These are phyloP conservation scores for Enteromius mattozi DNA, from an alignment of 2,797 vertebrate species.

Conservation along the genomic window DNA sequence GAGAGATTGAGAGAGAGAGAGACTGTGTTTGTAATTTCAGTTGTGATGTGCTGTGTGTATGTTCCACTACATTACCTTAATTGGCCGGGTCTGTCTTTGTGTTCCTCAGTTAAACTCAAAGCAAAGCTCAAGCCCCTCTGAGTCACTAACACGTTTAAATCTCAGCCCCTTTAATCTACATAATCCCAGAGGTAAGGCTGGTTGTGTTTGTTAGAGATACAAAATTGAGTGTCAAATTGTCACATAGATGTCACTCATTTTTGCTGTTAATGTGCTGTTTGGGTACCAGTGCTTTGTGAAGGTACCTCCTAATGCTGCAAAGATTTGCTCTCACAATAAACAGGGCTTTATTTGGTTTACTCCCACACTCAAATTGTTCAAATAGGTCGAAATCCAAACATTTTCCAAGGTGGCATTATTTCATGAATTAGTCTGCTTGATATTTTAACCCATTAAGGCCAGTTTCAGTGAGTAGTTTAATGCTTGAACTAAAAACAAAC, in stretches of 20 bases:
- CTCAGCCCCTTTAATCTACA: slow-evolving; percentile 20
- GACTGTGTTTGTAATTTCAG: slow-evolving; percentile 47
- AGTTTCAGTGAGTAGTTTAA: background rate
- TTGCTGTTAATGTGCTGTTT: slow-evolving; percentile 6
- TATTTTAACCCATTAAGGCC: background rate
- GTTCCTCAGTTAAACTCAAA: slow-evolving; percentile 39
- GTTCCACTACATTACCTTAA: slow-evolving; percentile 64
- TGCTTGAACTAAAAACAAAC: background rate
- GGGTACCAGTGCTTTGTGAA: background rate
- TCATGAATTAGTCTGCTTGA: background rate
- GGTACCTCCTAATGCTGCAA: background rate
- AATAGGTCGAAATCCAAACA: background rate
- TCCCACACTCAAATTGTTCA: background rate
- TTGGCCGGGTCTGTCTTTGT: slow-evolving; percentile 42
- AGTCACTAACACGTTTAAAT: slow-evolving; percentile 21
- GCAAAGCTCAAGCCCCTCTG: slow-evolving; percentile 21
- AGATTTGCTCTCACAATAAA: background rate
- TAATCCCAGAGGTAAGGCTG: slow-evolving; percentile 4
- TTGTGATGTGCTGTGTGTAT: slow-evolving; percentile 59
- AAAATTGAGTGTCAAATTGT: slow-evolving; percentile 19
- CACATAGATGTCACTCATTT: background rate
- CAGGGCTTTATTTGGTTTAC: slow-evolving; percentile 9
- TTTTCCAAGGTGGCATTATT: background rate
- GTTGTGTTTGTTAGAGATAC: background rate
- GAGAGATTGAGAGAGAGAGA: slow-evolving; percentile 3